These are phyloP conservation scores for Clepsis dumicolana DNA, from an alignment of 2,888 invertebrate species.

Conservation along the genomic window DNA sequence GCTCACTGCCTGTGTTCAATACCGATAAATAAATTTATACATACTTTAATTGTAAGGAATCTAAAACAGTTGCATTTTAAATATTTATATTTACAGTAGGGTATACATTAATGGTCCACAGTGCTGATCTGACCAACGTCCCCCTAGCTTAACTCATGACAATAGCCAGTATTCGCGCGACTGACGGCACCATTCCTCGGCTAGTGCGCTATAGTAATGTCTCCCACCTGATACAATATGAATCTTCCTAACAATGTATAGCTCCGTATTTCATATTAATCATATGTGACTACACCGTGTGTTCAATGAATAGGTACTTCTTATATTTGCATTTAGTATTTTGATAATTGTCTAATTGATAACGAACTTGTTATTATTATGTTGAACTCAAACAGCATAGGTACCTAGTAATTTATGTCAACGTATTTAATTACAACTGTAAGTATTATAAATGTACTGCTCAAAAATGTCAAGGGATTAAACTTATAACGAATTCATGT, in stretches of 20 bases:
- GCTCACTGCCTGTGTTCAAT: conserved; percentile 44
- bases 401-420: conserved; percentile 42
- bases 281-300: conserved; percentile 37
- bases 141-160: conserved; percentile 30
- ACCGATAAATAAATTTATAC: conserved; percentile 39
- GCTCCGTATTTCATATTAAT: conserved; percentile 31
- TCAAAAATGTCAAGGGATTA: neutral
- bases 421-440: conserved; percentile 38
- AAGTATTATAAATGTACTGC: conserved; percentile 39
- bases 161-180: conserved; percentile 39
- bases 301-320: conserved; percentile 40
- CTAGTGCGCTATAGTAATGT: conserved; percentile 35
- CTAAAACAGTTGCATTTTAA: conserved; percentile 40
- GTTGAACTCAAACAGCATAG: conserved; percentile 41
- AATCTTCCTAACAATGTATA: conserved; percentile 41
- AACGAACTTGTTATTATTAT: conserved; percentile 39
- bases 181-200: conserved; percentile 39
- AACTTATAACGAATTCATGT: neutral
- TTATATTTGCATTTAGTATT: conserved; percentile 42
- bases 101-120: conserved; percentile 20
- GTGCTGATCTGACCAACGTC: neutral
- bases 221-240: conserved; percentile 42
- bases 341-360: conserved; percentile 35
- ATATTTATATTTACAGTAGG: conserved; percentile 23
- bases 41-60: conserved; percentile 37